Base-by-base conservation (phyloP, 2,113 vertebrate genomes). In the Carassius auratus region DNA sequence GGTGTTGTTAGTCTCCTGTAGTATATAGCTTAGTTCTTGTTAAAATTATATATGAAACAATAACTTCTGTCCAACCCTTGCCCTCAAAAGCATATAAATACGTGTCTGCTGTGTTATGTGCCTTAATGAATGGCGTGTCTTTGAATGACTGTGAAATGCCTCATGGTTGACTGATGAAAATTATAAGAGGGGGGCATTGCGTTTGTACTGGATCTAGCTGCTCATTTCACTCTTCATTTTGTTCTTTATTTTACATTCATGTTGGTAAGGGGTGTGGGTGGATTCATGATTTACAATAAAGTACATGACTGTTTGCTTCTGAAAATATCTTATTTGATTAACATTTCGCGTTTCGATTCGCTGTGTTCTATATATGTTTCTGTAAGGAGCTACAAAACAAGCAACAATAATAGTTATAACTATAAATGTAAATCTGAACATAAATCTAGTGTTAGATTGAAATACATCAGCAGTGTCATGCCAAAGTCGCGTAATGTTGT, bases 111-210 rank as follows among this genome's bases (percentile, higher is more conserved):
- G 73, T 84, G 59, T 38, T 50, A 85, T 84, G 84, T 89, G 90
- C 81, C 90, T 86, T 88, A 85, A 48, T 76, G 26, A 78, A 33
- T 74, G 62, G 68, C 73, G 74, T 83, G 45, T 66, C 66, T 66
- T 50, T 57, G 68, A 84, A 55, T 83, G 74, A 84, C 57, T 52
- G 38, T 76, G 38, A 66, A 62, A 86, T 66, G 38, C 48, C 66
- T 62, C 38, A 33, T n/a, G 21, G 26, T 71, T 64, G 74, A 69
- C 8, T 17, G 38, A 42, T 74, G 26, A 66, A 30, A 38, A 69
- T 42, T 45, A 69, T 0, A 23, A 61, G 66, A n/a, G 55, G 38
- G 19, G 17, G 42, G 73, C 61, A 83, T 85, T 78, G 38, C 30
- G 19, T 10, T 73, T 69, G 55, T 83, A 69, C 33, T 81, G 48